Percentiles rank a stretch among this genome's conserved stretches.
Evolutionary conservation across 2,888 invertebrate species (phyloP).

Genomic region (Drosophila tripunctata): DNA sequence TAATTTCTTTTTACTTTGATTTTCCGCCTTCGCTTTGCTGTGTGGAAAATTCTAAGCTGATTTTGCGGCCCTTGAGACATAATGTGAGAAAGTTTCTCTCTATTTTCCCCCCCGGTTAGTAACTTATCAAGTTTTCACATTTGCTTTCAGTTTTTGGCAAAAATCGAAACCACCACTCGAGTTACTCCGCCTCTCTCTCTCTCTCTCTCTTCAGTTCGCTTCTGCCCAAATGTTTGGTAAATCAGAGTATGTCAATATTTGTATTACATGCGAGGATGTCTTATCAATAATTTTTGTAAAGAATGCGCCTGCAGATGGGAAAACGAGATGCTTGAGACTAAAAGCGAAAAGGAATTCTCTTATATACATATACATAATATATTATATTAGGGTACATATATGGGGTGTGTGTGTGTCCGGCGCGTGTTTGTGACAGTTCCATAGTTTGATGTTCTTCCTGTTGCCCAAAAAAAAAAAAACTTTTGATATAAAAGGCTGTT

Average conservation of each 20-base stretch:
- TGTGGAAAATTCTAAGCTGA: conserved; percentile 59
- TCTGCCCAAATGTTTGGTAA: conserved; percentile 28
- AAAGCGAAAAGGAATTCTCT: conserved; percentile 15
- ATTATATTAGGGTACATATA: background rate
- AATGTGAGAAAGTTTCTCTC: background rate
- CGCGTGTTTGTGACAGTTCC: conserved; percentile 70
- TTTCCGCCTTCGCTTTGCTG: conserved; percentile 16
- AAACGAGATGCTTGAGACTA: conserved; percentile 29
- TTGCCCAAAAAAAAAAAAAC: conserved; percentile 18
- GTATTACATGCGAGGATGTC: conserved; percentile 70
- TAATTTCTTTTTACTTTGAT: conserved; percentile 36
- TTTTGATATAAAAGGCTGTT: conserved; percentile 46
- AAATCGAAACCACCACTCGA: conserved; percentile 31
- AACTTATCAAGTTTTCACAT: conserved; percentile 67
- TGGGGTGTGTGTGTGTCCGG: conserved; percentile 38
- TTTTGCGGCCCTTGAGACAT: conserved; percentile 59
- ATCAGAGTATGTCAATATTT: conserved; percentile 75
- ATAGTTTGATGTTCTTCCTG: conserved; percentile 47
- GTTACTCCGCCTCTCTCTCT: background rate
- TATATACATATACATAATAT: background rate
- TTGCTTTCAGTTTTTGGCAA: conserved; percentile 37
- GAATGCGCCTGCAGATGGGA: conserved; percentile 49
- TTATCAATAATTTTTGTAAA: conserved; percentile 76
- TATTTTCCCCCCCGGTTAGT: background rate
- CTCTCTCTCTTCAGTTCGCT: background rate